Evolutionary conservation across 2,888 invertebrate species (phyloP).

Genomic region (Drosophila mayaguana): DNA sequence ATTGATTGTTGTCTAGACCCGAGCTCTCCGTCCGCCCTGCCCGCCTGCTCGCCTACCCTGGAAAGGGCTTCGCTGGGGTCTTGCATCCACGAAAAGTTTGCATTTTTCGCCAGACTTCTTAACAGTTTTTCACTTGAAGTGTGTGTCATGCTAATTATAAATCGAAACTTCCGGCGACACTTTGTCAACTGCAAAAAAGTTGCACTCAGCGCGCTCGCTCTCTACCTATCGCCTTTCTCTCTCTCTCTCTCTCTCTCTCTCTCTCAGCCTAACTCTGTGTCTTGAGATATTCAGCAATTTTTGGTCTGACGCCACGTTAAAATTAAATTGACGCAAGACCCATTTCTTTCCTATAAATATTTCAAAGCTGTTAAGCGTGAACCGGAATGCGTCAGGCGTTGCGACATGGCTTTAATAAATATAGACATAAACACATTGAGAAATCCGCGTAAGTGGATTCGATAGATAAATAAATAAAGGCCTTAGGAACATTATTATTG

Average conservation of each 20-base stretch:
- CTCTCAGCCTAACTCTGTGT: constrained; percentile 5
- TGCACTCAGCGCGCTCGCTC: constrained; percentile 13
- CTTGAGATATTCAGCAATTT: constrained; percentile 63
- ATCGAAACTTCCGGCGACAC: constrained; percentile 79
- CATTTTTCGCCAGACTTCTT: constrained; percentile 66
- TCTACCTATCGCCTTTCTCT: background rate
- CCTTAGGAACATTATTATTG: no score
- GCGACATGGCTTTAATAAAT: background rate
- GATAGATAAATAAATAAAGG: constrained; percentile 6
- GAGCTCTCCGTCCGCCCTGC: background rate
- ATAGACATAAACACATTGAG: background rate
- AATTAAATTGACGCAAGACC: constrained; percentile 61
- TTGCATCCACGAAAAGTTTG: constrained; percentile 45
- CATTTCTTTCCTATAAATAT: constrained; percentile 22
- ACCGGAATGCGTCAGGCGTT: background rate
- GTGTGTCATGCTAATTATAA: constrained; percentile 80
- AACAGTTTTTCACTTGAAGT: constrained; percentile 66
- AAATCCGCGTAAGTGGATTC: background rate
- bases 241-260: constrained; percentile 44
- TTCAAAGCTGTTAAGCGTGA: constrained; percentile 34
- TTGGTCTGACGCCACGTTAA: constrained; percentile 40
- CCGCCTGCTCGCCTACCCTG: background rate
- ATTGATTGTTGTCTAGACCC: constrained; percentile 66
- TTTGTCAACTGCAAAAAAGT: constrained; percentile 73
- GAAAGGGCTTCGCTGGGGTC: constrained; percentile 6